Base-by-base conservation (phyloP, 2,888 invertebrate genomes). In the Malthinus flaveolus region DNA sequence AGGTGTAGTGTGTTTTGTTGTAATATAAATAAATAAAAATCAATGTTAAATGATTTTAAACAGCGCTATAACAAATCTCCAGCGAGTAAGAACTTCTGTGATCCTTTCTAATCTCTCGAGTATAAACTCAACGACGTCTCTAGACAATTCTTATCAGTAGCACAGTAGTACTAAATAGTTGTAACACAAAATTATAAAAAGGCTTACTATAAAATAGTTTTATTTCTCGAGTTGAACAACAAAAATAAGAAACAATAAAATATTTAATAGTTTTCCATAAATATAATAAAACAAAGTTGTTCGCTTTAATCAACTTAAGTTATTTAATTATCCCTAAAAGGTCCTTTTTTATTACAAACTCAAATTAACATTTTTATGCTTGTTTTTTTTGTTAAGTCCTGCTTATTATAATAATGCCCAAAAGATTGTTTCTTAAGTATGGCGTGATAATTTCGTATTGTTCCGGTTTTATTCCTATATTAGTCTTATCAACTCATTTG, bases 81-180 rank as follows among this genome's bases (percentile, higher is more conserved):
- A 34, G 52, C 48, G 51, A 52, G 57, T 52, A 48, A 51, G 57
- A 48, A 51, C 57, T 51, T 47, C 52, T 46, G 49, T 51, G 57
- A 57, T 57, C 57, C 51, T 48, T 51, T 51, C 51, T 57, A 52
- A 57, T 57, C 51, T 57, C 57, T 57, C 52, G 57, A 57, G 57
- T 57, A 52, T 50, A 57, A 47, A 57, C 47, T 47, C 44, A 47
- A 46, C 57, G 52, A 36, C 32, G 39, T 42, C 39, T 47, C 48
- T 47, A 35, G 48, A 54, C 52, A 49, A 44, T 44, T 39, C 44
- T 32, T 32, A 33, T 32, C 52, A 52, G 46, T 45, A 45, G 32
- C 10, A 31, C 52, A 52, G 46, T 45, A 45, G 32, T 12, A 31
- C 46, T 46, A 23, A 46, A 46, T 35, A 49, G 23, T 42, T 15